Percentiles rank a stretch among this genome's conserved stretches.
Conservation (phyloP, 2,888 invertebrate genomes). For the Melieria omissa region DNA sequence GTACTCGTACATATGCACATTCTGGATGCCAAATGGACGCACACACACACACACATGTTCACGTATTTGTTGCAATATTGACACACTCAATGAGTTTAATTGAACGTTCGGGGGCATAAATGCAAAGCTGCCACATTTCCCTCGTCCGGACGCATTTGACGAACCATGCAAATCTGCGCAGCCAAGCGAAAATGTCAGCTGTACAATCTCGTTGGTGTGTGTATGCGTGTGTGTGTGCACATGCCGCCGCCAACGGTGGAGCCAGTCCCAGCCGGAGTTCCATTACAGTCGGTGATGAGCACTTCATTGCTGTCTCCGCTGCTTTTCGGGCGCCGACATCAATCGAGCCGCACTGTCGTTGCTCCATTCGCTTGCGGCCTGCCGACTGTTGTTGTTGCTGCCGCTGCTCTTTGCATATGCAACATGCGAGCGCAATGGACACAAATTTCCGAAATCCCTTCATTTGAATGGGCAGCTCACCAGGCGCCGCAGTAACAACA, state of each 20-base stretch:
- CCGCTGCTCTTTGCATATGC: conserved; percentile 19
- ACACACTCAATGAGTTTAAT: conserved; percentile 21
- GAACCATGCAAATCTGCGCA: neutral
- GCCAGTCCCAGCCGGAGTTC: too few relatives aligned
- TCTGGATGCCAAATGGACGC: too few relatives aligned
- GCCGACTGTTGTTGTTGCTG: too few relatives aligned
- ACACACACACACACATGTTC: too few relatives aligned
- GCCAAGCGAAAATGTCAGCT: neutral
- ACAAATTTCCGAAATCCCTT: conserved; percentile 29
- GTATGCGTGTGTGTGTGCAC: neutral
- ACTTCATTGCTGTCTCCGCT: too few relatives aligned
- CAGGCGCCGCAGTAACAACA: conserved; percentile 11
- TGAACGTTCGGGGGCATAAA: conserved; percentile 2
- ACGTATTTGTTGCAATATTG: neutral
- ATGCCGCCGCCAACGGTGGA: too few relatives aligned
- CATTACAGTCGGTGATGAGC: too few relatives aligned
- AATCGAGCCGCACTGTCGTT: too few relatives aligned
- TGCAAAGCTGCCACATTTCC: conserved; percentile 4
- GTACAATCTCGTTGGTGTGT: conserved; percentile 4
- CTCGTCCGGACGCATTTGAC: neutral
- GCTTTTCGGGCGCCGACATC: too few relatives aligned
- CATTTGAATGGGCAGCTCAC: conserved; percentile 27
- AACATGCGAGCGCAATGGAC: conserved; percentile 15
- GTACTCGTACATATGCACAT: too few relatives aligned
- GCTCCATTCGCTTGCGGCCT: too few relatives aligned